These are phyloP conservation scores for Procambarus clarkii DNA, from an alignment of 1,140 invertebrate genomes.

Conservation along the genomic window DNA sequence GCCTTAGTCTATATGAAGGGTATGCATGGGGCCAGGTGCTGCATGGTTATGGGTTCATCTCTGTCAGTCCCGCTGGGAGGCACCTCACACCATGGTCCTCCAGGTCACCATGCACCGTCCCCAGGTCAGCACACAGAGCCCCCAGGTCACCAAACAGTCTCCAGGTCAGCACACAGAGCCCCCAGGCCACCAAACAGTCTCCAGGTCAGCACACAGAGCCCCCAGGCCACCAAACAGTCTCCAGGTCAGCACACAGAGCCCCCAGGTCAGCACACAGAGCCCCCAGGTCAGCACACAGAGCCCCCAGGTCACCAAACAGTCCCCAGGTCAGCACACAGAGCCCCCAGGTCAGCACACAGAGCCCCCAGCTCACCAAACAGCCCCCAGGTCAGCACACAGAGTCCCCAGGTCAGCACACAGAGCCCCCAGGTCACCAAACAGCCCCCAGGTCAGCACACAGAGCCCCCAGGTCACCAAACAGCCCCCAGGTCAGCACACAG, in stretches of 20 bases:
- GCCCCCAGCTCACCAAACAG: background rate
- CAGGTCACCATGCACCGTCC: background rate
- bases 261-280: no score
- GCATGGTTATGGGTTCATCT: background rate
- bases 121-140: no score
- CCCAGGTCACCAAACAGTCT: no score
- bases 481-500: background rate
- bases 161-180: no score
- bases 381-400: background rate
- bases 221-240: no score
- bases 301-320: background rate
- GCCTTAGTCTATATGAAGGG: background rate
- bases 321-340: background rate
- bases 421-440: background rate
- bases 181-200: no score
- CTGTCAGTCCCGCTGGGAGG: background rate
- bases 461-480: background rate
- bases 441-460: background rate
- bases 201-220: no score
- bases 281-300: no score
- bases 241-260: no score
- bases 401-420: no score
- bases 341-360: background rate
- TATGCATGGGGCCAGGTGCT: background rate
- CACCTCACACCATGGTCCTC: no score